phyloP scores from a whole-genome alignment of 2,888 invertebrate genomes.

The Phengaris alcon region DNA sequence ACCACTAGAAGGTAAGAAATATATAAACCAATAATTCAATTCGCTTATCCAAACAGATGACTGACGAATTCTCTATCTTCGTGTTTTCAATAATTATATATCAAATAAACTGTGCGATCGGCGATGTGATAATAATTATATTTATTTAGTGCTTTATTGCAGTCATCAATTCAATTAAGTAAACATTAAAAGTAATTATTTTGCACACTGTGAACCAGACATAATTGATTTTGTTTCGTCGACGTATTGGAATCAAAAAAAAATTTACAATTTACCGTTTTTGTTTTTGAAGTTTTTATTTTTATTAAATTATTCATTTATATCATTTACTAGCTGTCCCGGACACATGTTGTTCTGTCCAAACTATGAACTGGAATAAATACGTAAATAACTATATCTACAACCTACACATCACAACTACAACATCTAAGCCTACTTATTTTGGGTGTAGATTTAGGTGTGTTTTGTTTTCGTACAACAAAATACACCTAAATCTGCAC shows the following conservation, averaged over 20 bases:
- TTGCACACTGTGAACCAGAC: slow-evolving; percentile 4
- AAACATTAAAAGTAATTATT: slow-evolving; percentile 6
- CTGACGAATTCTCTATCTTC: slow-evolving; percentile 17
- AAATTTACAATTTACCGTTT: background rate
- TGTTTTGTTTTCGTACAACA: too few relatives aligned
- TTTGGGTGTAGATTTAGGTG: too few relatives aligned
- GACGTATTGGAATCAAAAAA: background rate
- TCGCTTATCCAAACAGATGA: slow-evolving; percentile 1
- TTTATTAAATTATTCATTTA: background rate
- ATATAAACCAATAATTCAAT: slow-evolving; percentile 2
- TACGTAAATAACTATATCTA: too few relatives aligned
- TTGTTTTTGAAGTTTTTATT: background rate
- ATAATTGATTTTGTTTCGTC: slow-evolving; percentile 9
- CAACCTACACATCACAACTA: too few relatives aligned
- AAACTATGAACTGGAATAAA: too few relatives aligned
- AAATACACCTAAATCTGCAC: too few relatives aligned
- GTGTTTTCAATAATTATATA: slow-evolving; percentile 12
- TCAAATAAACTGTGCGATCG: slow-evolving; percentile 11
- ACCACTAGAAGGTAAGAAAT: too few relatives aligned
- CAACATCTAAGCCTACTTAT: too few relatives aligned
- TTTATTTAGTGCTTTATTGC: slow-evolving; percentile 20
- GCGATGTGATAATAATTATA: slow-evolving; percentile 19
- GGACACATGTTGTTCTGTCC: too few relatives aligned
- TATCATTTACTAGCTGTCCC: too few relatives aligned
- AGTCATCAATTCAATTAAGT: slow-evolving; percentile 16